Evolutionary conservation across 1,140 invertebrate genomes (phyloP).

Genomic region (Diuraphis noxia): DNA sequence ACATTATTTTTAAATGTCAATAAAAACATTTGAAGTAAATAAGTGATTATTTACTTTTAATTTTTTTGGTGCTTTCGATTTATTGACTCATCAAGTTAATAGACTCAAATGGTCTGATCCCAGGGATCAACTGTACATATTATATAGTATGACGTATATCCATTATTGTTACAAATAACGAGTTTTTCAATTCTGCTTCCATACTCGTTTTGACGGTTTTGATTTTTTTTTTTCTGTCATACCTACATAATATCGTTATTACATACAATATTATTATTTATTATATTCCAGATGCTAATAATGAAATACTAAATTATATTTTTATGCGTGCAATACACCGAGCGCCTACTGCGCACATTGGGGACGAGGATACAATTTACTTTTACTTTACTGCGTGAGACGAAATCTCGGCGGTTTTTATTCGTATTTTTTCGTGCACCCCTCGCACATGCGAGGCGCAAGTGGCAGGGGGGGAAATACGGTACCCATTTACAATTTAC

Average conservation of each 20-base stretch:
- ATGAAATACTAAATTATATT: background rate
- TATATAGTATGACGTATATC: too few relatives aligned
- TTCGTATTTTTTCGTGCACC: background rate
- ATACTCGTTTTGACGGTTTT: too few relatives aligned
- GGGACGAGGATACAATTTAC: background rate
- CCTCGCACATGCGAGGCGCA: background rate
- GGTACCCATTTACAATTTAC: slow-evolving; percentile 38
- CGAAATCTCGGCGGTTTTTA: background rate
- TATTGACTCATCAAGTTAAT: too few relatives aligned
- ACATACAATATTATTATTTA: background rate
- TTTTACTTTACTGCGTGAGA: slow-evolving; percentile 5
- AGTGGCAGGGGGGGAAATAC: background rate
- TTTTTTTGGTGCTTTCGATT: too few relatives aligned
- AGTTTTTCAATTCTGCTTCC: too few relatives aligned
- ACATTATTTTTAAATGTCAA: too few relatives aligned
- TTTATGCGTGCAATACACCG: background rate
- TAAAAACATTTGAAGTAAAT: too few relatives aligned
- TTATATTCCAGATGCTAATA: background rate
- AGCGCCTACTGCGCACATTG: background rate
- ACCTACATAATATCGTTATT: background rate
- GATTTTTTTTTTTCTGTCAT: background rate
- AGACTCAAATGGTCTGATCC: too few relatives aligned
- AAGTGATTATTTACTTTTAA: too few relatives aligned
- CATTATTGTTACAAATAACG: too few relatives aligned
- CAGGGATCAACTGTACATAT: too few relatives aligned